phyloP scores from a whole-genome alignment of 2,888 invertebrate species.

The Conistra vaccinii region DNA sequence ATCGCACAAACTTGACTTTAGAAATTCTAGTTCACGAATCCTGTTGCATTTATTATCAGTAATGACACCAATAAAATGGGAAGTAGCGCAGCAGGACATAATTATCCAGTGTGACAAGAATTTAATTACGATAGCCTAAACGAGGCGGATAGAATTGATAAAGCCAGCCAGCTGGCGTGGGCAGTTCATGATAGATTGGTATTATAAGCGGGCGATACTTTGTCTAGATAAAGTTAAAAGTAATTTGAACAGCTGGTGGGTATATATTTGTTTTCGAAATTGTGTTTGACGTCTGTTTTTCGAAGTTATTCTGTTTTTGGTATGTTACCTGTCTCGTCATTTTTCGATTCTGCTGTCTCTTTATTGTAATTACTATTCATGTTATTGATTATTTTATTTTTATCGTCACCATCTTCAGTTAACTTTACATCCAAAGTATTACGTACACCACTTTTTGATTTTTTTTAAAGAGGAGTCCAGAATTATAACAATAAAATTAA shows the following conservation, averaged over 20 bases:
- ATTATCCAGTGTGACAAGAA: constrained; percentile 57
- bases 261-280: background rate
- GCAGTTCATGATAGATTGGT: constrained; percentile 37
- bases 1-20: constrained; percentile 60
- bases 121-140: constrained; percentile 53
- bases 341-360: background rate
- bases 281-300: too few species aligned
- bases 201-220: constrained; percentile 16
- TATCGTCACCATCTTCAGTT: background rate
- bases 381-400: background rate
- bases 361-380: background rate
- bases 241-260: constrained; percentile 39
- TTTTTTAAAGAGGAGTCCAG: background rate
- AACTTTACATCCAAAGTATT: background rate
- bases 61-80: constrained; percentile 67
- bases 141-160: constrained; percentile 63
- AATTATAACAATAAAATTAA: constrained; percentile 19
- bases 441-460: too few species aligned
- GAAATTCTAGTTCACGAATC: constrained; percentile 61
- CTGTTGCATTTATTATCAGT: constrained; percentile 66
- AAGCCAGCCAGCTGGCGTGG: constrained; percentile 47
- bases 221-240: constrained; percentile 27
- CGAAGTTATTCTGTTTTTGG: background rate
- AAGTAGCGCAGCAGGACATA: constrained; percentile 68
- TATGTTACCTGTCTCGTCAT: background rate